Base-by-base conservation (phyloP, 2,113 vertebrate genomes). In the Camelus dromedarius region DNA sequence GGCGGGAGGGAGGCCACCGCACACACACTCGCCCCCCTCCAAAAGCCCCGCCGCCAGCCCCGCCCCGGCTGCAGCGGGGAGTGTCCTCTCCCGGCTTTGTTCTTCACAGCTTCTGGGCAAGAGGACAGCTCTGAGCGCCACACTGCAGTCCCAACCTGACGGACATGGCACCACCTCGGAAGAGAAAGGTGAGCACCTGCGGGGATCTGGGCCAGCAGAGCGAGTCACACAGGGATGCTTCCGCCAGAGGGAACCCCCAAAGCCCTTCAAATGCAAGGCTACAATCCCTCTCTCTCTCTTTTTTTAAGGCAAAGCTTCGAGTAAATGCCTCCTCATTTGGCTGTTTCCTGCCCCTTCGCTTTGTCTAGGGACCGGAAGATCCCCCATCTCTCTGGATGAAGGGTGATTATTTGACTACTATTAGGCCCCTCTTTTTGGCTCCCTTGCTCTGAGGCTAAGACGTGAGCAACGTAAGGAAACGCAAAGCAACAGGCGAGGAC, bases 31-130 rank as follows among this genome's bases (percentile, higher is more conserved):
- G 50, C 22, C 6, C 70, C 85, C 60, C 79, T n/a, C 28, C 18
- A 14, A 26, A 35, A 13, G 30, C 73, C 42, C 82, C 24, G 18
- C 56, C 0, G 56, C 46, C 92, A 3, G 32, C 14, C 35, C n/a
- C 32, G 46, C 52, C 18, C 6, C 3, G 58, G 58, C 50, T 42
- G 20, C n/a, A 66, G 80, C 9, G 35, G 90, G 81, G 84, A 60
- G 77, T 84, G 95, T 97, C 87, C 95, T 95, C 76, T 70, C 7
- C 24, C 12, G 18, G 72, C 76, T 91, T 70, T 93, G 52, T 81
- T 81, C 85, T 85, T 56, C 56, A 77, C 35, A 7, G 64, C 52
- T 84, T 83, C 67, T 58, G 82, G 35, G 42, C 9, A 16, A n/a
- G 11, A 95, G 26, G 42, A 30, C 58, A 69, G 18, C 16, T 42